Conservation (phyloP, 2,113 vertebrate genomes). For the Dinomys branickii region DNA sequence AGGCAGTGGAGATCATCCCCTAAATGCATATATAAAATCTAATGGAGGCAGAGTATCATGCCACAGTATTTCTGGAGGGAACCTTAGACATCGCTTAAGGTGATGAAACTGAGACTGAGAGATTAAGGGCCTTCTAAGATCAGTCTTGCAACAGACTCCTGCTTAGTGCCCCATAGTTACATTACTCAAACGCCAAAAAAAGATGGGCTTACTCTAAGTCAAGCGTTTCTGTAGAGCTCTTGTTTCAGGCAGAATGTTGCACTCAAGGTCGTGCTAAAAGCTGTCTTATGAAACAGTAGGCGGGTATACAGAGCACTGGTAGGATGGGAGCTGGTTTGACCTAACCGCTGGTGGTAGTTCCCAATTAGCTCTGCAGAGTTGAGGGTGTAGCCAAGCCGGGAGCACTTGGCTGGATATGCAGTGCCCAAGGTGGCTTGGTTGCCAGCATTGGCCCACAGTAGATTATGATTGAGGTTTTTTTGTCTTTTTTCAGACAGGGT, state of each 20-base stretch:
- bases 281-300: not conserved
- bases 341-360: not conserved
- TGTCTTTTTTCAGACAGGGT: not conserved
- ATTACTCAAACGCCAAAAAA: conserved; percentile 10
- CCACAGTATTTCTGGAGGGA: not conserved
- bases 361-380: not conserved
- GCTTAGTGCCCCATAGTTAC: not conserved
- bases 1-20: conserved; percentile 2
- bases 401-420: not conserved
- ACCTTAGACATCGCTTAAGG: not conserved
- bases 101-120: not conserved
- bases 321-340: not conserved
- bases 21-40: conserved; percentile 44
- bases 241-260: not conserved
- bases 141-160: not conserved
- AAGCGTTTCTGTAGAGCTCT: not conserved
- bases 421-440: not conserved
- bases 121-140: not conserved
- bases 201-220: not conserved
- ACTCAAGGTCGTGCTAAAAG: not conserved
- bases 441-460: not conserved
- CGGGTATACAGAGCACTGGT: not conserved
- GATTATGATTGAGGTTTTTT: not conserved
- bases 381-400: not conserved
- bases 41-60: not conserved